A percentile compares a stretch with the other conserved stretches of the same genome.
Evolutionary conservation across 2,888 invertebrate genomes (phyloP).

Genomic region (Dryomyza anilis): DNA sequence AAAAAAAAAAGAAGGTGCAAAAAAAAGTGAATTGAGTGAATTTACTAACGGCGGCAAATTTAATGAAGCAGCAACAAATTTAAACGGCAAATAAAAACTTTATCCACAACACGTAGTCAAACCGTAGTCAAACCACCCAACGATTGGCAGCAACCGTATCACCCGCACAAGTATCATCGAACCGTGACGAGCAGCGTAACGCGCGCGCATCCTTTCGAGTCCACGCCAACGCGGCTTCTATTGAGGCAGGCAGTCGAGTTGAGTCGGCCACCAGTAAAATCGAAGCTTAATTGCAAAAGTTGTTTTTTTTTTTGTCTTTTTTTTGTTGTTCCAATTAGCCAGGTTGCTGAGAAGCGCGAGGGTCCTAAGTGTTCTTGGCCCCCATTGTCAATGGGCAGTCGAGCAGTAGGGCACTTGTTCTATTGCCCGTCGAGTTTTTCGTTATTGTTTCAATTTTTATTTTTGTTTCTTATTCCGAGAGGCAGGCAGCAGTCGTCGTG

Average conservation of each 20-base stretch:
- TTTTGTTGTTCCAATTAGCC: slow-evolving; percentile 13
- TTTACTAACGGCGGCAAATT: neutral
- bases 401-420: neutral
- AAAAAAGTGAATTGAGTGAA: neutral
- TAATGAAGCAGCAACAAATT: slow-evolving; percentile 5
- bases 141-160: too few relatives aligned
- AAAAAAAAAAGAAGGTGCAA: neutral
- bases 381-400: neutral
- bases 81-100: slow-evolving; percentile 1
- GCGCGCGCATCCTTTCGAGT: too few relatives aligned
- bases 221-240: too few relatives aligned
- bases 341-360: neutral
- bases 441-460: neutral
- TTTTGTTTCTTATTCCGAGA: neutral
- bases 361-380: too few relatives aligned
- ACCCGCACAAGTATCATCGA: too few relatives aligned
- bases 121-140: too few relatives aligned
- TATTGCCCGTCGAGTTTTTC: neutral
- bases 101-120: too few relatives aligned
- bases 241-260: neutral
- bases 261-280: neutral
- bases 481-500: neutral
- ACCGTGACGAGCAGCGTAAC: too few relatives aligned
- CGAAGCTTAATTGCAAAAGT: slow-evolving; percentile 14
- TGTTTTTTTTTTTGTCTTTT: too few relatives aligned